Base-by-base conservation (phyloP, 2,888 invertebrate species). In the Epirrita christyi region DNA sequence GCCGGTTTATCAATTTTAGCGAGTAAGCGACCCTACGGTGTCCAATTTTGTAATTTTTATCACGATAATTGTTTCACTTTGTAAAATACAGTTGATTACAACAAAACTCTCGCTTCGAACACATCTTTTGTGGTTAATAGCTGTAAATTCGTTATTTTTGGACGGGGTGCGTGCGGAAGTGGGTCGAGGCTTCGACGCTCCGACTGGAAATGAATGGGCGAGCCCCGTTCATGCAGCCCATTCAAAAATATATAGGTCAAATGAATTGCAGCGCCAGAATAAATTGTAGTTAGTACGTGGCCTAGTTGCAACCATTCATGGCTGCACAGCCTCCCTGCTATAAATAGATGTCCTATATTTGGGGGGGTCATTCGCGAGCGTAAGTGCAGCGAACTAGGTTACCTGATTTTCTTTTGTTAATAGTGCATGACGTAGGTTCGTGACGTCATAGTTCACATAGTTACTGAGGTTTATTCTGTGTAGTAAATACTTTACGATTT, bases 181-280 rank as follows among this genome's bases (percentile, higher is more conserved):
- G 80, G 88, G 90, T 90, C 59, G 59, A 59, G 82, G 75, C 83
- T 83, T 83, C 86, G 85, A 79, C 78, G 81, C 76, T 81, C 85
- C 81, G 85, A 71, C 80, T 76, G 83, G 83, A 87, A 88, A 88
- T 92, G 90, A 92, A 92, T 92, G 92, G 75, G 81, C 78, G 73
- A 78, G 88, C 83, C 87, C 85, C 88, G 89, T 90, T 88, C 90
- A 89, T 89, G 83, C 85, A 80, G 71, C 83, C 86, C 91, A 91
- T 92, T 91, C 87, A 91, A 89, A 88, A 88, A 90, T 88, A 92
- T 82, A 86, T 92, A 88, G 92, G 92, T 92, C 91, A 89, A 81
- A 87, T 87, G 82, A 59, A 87, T 86, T 90, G 90, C 91, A 90
- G 78, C 55, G 41, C 5, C 55, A 55, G 59, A 51, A 48, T 59